Evolutionary conservation across 2,888 invertebrate species (phyloP), one percentile per base, ranked within the genome.

Genomic region (Tachina grossa): DNA sequence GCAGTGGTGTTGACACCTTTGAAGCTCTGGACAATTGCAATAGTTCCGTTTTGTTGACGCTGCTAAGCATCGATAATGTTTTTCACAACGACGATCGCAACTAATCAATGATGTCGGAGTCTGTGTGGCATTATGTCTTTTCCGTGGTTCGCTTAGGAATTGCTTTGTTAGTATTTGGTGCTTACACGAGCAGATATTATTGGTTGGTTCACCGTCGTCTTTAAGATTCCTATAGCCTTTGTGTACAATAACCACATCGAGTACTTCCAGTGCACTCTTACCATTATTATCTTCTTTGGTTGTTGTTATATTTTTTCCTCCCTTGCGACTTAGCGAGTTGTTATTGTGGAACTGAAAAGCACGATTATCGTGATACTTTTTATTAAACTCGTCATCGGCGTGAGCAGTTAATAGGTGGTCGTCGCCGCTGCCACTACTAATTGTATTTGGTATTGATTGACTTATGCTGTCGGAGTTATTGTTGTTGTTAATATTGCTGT

Each of bases 61-160:
- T 72, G 45, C 79, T 75, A 59, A 87, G 65, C 88, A 86, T 19
- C 86, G 63, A 19, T 66, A 78, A 47, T 83, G 53, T 77, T 74
- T 81, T 45, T 71, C 63, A 80, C 87, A 65, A 65, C 55, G 65
- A 13, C 71, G 16, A 49, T 59, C 84, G 86, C 88, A 88, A 74
- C 80, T 86, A 10, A 87, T 45, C 13, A 83, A 45, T 9, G 89
- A 83, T 51, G 88, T 88, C 11, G 89, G 88, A 11, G 92, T 92
- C 84, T 92, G 92, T 13, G 92, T 92, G 22, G 92, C 91, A 88
- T 92, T 92, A 82, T 92, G 91, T 0, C 92, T 90, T 72, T 90
- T 91, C 9, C 90, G 87, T 16, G 87, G 79, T 51, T 85, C 79
- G 39, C 39, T 61, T 49, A 57, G 16, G 41, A 78, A 53, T 31